Base-by-base conservation (phyloP, 2,113 vertebrate species). In the Prunella fulvescens region DNA sequence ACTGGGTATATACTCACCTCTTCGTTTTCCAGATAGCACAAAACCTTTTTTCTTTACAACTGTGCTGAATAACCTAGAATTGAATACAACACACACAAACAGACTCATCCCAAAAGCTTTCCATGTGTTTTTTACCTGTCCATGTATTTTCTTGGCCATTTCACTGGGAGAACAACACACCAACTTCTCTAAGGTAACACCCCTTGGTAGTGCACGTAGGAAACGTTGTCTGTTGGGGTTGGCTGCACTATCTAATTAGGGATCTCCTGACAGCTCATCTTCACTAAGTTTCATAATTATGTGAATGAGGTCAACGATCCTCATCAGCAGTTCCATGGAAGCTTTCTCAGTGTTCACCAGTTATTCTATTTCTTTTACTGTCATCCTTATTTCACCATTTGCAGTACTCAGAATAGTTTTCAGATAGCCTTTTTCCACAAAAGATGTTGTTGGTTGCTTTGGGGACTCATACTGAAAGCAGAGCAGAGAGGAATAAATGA, bases 251-350 rank as follows among this genome's bases (percentile, higher is more conserved):
- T 85, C 85, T 96, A 40, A 85, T 47, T 50, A 79, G 58, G 80
- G 25, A 95, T 95, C 76, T 94, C 58, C 54, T 0, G 0, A 85
- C 62, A 85, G 58, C 62, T 92, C 92, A 61, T 85, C 70, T 69
- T 76, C 62, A 73, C 67, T 39, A 35, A 86, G 62, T 95, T 96
- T 94, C 82, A 50, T 54, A 93, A 94, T 94, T 82, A 83, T 3
- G 0, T 1, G 15, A 85, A 42, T 1, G 4, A 84, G 44, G 0
- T 90, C 90, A 94, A 62, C 0, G 0, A 66, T 64, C 50, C 81
- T 90, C 86, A 86, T 92, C 90, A 96, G 90, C 67, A 80, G 71
- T 92, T 93, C 90, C 71, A 82, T 14, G 25, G 54, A 10, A 92
- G 54, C 81, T 69, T 96, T 92, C 61, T 72, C 3, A 1, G 66